Base-by-base conservation (phyloP, 92 coral and sea anemone species). In the Anthopleura xanthogrammica region DNA sequence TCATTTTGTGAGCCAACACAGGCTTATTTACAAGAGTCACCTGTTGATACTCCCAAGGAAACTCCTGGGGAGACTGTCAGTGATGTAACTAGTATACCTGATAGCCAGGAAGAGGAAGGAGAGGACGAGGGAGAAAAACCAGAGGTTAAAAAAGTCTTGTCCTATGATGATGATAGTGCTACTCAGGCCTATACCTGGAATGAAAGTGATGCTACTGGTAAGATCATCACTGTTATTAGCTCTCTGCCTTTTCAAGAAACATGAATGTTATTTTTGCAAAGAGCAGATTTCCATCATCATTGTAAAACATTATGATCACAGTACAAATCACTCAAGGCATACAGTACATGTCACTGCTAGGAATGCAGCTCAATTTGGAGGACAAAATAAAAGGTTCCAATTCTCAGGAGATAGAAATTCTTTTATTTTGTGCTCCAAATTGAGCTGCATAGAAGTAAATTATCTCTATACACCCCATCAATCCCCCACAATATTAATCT, bases 81-180 rank as follows among this genome's bases (percentile, higher is more conserved):
- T 16, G 71, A 81, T 54, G 58, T 54, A 11, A 54, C 58, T 12
- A 54, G 58, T 24, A 70, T 81, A 12, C 83, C 88, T 19, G 88
- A 85, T 8, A 85, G 88, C 71, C 83, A 70, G 55, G 88, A 52
- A 71, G 88, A 85, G 72, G 88, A 71, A 71, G 79, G 77, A 71
- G 79, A 56, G 14, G 57, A 56, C 0, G 11, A 19, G 12, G 29
- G 52, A 79, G 42, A 19, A 13, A 75, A 62, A 23, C 3, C 57
- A 52, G 79, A 66, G 3, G 60, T 77, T 12, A 66, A 62, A 60
- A 84, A 84, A 43, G 46, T 22, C n/a, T 76, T 84, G 54, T 43
- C 87, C 4, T 68, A 46, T 85, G 83, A 85, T 85, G 83, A 85
- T 71, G 81, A 79, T 17, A 73, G 79, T 78, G 88, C 88, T 72